phyloP scores from a whole-genome alignment of 2,888 invertebrate genomes.

The Colostygia pectinataria region DNA sequence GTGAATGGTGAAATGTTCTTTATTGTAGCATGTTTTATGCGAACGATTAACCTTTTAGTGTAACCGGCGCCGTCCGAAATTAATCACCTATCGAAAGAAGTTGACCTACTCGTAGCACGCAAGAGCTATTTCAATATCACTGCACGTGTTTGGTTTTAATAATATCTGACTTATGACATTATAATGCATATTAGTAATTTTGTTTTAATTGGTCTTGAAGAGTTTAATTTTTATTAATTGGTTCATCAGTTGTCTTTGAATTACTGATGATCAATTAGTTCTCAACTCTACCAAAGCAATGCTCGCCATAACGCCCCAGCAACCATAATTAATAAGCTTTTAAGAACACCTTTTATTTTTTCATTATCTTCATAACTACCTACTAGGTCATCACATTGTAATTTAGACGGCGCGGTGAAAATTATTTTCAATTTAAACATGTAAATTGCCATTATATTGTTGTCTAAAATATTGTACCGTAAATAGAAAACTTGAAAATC shows the following conservation, averaged over 20 bases:
- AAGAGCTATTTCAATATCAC: not conserved
- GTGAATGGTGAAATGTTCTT: constrained; percentile 76
- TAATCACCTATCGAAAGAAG: constrained; percentile 50
- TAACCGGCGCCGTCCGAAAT: constrained; percentile 63
- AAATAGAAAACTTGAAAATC: constrained; percentile 47
- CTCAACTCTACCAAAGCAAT: no score
- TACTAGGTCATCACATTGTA: constrained; percentile 42
- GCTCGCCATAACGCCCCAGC: no score
- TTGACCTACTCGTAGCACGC: constrained; percentile 2
- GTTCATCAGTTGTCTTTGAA: no score
- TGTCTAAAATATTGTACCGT: constrained; percentile 42
- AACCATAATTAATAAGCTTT: constrained; percentile 17
- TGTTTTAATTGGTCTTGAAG: no score
- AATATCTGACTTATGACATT: no score
- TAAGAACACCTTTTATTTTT: constrained; percentile 37
- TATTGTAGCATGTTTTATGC: constrained; percentile 80
- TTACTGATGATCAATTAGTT: no score
- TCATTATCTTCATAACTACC: constrained; percentile 38
- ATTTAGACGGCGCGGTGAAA: constrained; percentile 37
- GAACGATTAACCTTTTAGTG: constrained; percentile 82
- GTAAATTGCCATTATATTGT: constrained; percentile 40
- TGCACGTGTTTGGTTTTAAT: no score
- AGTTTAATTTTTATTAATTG: no score
- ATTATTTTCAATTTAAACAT: constrained; percentile 46
- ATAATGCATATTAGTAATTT: no score